Conservation (phyloP, 2,888 invertebrate genomes). For the Habrosyne pyritoides region DNA sequence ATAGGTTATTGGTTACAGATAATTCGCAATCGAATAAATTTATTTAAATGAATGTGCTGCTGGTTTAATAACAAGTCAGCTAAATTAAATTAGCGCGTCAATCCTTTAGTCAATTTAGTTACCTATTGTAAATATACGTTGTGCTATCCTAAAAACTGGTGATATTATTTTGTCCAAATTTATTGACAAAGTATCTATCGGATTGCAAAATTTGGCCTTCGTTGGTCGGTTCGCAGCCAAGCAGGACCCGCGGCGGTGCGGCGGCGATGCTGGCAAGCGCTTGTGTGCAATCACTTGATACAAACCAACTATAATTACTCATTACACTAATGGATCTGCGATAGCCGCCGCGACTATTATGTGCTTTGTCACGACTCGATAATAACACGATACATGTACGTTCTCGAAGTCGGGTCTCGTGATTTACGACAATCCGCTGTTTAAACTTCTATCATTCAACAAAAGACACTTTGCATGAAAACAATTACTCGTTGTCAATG, state of each 20-base stretch:
- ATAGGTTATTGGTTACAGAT: too few species aligned
- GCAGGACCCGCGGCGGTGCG: conserved; percentile 44
- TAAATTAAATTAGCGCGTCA: too few species aligned
- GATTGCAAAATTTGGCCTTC: conserved; percentile 69
- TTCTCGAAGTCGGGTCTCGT: background rate
- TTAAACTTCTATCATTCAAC: background rate
- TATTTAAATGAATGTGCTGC: too few species aligned
- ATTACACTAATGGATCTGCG: conserved; percentile 70
- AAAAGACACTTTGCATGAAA: background rate
- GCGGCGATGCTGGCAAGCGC: conserved; percentile 20
- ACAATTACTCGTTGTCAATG: background rate
- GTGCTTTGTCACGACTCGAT: conserved; percentile 64
- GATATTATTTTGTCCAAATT: background rate
- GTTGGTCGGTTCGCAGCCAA: conserved; percentile 26
- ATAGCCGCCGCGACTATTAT: conserved; percentile 51
- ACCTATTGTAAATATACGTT: too few species aligned
- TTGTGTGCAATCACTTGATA: conserved; percentile 49
- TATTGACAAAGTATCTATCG: conserved; percentile 28
- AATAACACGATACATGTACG: conserved; percentile 31
- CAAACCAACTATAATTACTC: conserved; percentile 65
- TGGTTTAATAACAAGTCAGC: too few species aligned
- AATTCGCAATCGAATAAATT: too few species aligned
- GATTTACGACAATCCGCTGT: background rate
- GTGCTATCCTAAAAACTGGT: background rate
- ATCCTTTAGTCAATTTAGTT: too few species aligned